These are phyloP conservation scores for Melanotaenia maccullochi DNA, from an alignment of 2,797 vertebrate genomes.

Conservation along the genomic window DNA sequence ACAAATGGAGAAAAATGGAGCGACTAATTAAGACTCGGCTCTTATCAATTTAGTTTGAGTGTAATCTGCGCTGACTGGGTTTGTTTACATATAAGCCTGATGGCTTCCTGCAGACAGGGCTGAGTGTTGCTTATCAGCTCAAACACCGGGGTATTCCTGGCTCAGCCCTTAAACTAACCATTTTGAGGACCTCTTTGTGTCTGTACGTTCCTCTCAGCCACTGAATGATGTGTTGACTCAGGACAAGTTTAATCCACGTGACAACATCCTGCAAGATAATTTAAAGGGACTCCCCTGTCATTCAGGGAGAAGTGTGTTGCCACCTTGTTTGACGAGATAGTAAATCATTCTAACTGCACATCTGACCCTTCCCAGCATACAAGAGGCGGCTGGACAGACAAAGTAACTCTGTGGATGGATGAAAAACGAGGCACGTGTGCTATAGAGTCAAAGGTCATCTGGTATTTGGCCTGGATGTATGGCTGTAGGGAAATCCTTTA, in stretches of 20 bases:
- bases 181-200: slow-evolving; percentile 16
- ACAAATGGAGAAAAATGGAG: slow-evolving; percentile 5
- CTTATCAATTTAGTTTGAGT: slow-evolving; percentile 24
- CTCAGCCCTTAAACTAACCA: slow-evolving; percentile 14
- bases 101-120: slow-evolving; percentile 29
- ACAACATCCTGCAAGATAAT: slow-evolving; percentile 24
- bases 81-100: slow-evolving; percentile 21
- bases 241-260: slow-evolving; percentile 20
- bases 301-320: slow-evolving; percentile 52
- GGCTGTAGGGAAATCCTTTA: neutral
- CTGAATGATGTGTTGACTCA: slow-evolving; percentile 21
- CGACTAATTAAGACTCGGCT: slow-evolving; percentile 30
- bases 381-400: slow-evolving; percentile 51
- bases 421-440: slow-evolving; percentile 47
- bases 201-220: neutral
- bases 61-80: slow-evolving; percentile 28
- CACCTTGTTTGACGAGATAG: slow-evolving; percentile 26
- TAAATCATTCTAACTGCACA: slow-evolving; percentile 65
- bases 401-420: slow-evolving; percentile 23
- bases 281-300: slow-evolving; percentile 48
- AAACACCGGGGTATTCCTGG: neutral
- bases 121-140: slow-evolving; percentile 30
- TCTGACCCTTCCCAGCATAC: slow-evolving; percentile 52
- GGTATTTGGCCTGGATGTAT: slow-evolving; percentile 7
- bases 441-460: slow-evolving; percentile 31